Percentiles rank a stretch among this genome's conserved stretches.
Conservation (phyloP, 2,797 vertebrate genomes). For the Okamejei kenojei region DNA sequence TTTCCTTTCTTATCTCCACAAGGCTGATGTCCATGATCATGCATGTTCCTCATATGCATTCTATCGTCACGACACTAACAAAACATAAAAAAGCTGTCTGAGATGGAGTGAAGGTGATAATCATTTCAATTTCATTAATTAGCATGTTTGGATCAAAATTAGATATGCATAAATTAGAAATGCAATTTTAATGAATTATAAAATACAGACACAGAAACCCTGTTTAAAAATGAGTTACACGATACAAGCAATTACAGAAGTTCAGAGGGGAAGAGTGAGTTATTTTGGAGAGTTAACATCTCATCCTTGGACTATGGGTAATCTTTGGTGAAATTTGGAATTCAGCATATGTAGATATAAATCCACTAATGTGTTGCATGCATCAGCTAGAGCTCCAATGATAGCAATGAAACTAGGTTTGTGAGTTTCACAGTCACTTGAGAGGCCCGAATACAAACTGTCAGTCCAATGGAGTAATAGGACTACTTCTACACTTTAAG, state of each 20-base stretch:
- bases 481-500: no score
- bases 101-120: background rate
- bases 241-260: background rate
- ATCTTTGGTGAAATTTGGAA: background rate
- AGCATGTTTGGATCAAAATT: background rate
- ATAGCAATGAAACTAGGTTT: no score
- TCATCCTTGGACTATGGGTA: background rate
- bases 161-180: background rate
- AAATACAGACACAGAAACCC: background rate
- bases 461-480: no score
- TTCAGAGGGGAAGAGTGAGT: background rate
- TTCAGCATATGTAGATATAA: background rate
- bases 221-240: background rate
- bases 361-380: background rate
- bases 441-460: no score
- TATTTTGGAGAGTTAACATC: background rate
- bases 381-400: no score
- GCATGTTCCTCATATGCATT: constrained; percentile 66
- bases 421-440: no score
- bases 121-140: background rate
- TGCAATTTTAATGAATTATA: background rate
- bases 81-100: background rate
- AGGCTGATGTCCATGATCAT: constrained; percentile 67
- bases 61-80: constrained; percentile 58
- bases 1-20: constrained; percentile 81